Evolutionary conservation across 2,888 invertebrate species (phyloP), one percentile per base, ranked within the genome.

Genomic region (Lasioglossum oenotherae): DNA sequence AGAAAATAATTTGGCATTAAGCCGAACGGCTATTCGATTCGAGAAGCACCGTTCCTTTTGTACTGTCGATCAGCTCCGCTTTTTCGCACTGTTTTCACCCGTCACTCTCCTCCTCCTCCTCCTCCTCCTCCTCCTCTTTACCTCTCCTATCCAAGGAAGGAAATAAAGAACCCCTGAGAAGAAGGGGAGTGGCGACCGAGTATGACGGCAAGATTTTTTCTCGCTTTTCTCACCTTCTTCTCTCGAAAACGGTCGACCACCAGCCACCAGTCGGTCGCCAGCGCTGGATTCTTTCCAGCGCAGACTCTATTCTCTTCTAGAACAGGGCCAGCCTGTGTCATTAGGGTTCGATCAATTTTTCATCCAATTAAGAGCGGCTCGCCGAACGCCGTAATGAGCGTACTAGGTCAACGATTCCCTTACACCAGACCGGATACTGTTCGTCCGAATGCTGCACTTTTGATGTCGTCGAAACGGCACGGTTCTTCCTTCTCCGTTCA

Each of bases 1-100:
- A 76, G 90, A 89, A 92, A 92, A 92, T 92, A 88, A 91, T 91
- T 92, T 92, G 90, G 89, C 92, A 89, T 88, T 86, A 88, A 88
- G 90, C 89, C 90, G 91, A 89, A 88, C 78, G 87, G 81, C 84
- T 78, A 75, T 89, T 90, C 84, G 88, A 87, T 84, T 88, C 91
- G 87, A 86, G 86, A 72, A 72, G 69, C 81, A 67, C 69, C 77
- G 69, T 90, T 81, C 64, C 88, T 82, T 92, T 92, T 87, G 82
- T 89, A 82, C 82, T 80, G 90, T 91, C 91, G 90, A 92, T 91
- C 92, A 87, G 72, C 78, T 74, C 78, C 72, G 82, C 75, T 91
- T 90, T 87, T 84, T 88, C 84, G 78, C 79, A 69, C 82, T 84
- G 81, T 79, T 88, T 83, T 69, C 80, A 67, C 60, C 78, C 76